Evolutionary conservation across 2,888 invertebrate species (phyloP).

Genomic region (Thymelicus sylvestris): DNA sequence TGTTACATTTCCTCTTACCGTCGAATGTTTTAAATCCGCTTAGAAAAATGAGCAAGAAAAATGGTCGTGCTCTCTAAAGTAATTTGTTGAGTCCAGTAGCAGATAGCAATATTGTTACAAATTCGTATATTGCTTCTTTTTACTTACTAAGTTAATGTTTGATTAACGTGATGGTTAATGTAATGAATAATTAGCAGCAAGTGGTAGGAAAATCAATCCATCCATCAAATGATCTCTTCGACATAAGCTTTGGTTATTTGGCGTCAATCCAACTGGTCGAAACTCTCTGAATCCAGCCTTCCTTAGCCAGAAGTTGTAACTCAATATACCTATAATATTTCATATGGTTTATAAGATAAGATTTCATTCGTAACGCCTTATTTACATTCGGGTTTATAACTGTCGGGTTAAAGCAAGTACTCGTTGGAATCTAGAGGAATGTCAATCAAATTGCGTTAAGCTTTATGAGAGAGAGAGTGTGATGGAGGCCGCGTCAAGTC

Average conservation of each 20-base stretch:
- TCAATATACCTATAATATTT: background rate
- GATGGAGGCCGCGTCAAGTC: too few species aligned
- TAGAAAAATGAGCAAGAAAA: background rate
- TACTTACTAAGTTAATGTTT: too few species aligned
- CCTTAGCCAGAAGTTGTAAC: background rate
- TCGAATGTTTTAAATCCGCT: slow-evolving; percentile 1
- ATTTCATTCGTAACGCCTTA: background rate
- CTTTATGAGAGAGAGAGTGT: too few species aligned
- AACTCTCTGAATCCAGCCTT: background rate
- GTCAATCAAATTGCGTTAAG: background rate
- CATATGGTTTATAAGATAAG: background rate
- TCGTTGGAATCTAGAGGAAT: too few species aligned
- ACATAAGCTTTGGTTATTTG: background rate
- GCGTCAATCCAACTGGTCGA: background rate
- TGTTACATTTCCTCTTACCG: background rate
- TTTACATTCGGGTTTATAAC: background rate
- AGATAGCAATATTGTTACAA: too few species aligned
- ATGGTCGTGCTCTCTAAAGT: background rate
- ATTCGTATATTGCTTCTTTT: too few species aligned
- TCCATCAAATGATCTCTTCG: background rate
- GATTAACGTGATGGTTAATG: too few species aligned
- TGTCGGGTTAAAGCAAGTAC: too few species aligned
- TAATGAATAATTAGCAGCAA: too few species aligned
- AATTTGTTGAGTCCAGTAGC: too few species aligned
- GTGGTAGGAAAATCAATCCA: background rate